A percentile compares a stretch with the other conserved stretches of the same genome.
These are phyloP conservation scores for Polyommatus icarus DNA, from an alignment of 2,888 invertebrate genomes.

Conservation along the genomic window DNA sequence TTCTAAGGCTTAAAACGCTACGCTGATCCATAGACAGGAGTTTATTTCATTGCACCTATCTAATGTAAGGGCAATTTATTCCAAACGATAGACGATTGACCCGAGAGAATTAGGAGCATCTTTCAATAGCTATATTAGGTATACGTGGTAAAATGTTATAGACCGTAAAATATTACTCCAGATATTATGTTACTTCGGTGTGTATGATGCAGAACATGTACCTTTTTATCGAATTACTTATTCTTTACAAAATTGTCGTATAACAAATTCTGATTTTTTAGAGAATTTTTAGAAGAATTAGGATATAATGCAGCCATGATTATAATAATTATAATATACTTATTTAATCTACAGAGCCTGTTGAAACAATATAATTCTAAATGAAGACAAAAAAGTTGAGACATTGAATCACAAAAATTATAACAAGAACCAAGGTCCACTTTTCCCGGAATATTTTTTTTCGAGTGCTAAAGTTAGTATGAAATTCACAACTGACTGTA, in stretches of 20 bases:
- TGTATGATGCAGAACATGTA: neutral
- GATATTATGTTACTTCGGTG: neutral
- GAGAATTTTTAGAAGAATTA: neutral
- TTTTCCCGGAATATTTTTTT: neutral
- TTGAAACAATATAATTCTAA: neutral
- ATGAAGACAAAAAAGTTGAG: neutral
- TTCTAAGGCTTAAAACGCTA: neutral
- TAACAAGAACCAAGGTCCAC: neutral
- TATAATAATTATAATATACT: no score
- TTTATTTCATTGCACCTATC: conserved; percentile 24
- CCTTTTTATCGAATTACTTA: neutral
- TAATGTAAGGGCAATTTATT: conserved; percentile 20
- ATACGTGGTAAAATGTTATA: neutral
- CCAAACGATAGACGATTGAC: conserved; percentile 23
- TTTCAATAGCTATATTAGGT: conserved; percentile 17
- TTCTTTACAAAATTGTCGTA: neutral
- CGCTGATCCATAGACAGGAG: neutral
- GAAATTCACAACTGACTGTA: conserved; percentile 3
- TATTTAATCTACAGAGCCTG: neutral
- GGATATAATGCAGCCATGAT: no score
- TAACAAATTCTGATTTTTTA: neutral
- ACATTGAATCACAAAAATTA: neutral
- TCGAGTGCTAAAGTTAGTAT: neutral
- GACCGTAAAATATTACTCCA: neutral
- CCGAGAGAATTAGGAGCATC: conserved; percentile 21